These are phyloP conservation scores for Globicephala melas DNA, from an alignment of 2,113 vertebrate species.

Conservation along the genomic window DNA sequence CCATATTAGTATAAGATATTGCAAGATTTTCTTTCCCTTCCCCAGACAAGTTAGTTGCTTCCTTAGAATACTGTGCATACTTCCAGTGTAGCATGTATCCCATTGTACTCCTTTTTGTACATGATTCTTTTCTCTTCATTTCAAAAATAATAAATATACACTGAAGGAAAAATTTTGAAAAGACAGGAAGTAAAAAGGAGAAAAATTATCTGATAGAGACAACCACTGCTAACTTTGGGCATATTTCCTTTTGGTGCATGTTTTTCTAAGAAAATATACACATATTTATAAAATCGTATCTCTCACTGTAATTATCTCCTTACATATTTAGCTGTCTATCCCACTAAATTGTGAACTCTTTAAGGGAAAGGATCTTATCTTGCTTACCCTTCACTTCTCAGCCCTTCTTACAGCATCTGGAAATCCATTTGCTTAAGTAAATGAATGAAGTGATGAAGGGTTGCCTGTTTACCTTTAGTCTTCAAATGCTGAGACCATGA, in stretches of 20 bases:
- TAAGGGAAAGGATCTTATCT: not conserved
- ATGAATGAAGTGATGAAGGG: not conserved
- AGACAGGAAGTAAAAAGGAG: not conserved
- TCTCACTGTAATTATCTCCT: not conserved
- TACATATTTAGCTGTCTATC: not conserved
- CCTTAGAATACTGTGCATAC: not conserved
- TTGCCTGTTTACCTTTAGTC: not conserved
- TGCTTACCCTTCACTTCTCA: not conserved
- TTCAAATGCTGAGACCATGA: not conserved
- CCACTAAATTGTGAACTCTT: not conserved
- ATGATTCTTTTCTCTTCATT: not conserved
- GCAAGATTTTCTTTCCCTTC: not conserved
- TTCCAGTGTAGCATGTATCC: not conserved
- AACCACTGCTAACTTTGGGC: not conserved
- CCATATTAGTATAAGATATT: not conserved
- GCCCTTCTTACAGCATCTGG: not conserved
- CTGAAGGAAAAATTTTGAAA: not conserved
- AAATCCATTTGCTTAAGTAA: not conserved
- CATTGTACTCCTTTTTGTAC: not conserved
- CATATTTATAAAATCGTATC: not conserved
- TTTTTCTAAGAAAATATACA: not conserved
- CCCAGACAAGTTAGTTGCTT: not conserved
- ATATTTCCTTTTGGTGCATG: not conserved
- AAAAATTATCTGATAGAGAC: not conserved
- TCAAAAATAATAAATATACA: conserved; percentile 7